Percentiles rank a stretch among this genome's conserved stretches.
Evolutionary conservation across 2,888 invertebrate species (phyloP).

Genomic region (Hipparchia sbordonii): DNA sequence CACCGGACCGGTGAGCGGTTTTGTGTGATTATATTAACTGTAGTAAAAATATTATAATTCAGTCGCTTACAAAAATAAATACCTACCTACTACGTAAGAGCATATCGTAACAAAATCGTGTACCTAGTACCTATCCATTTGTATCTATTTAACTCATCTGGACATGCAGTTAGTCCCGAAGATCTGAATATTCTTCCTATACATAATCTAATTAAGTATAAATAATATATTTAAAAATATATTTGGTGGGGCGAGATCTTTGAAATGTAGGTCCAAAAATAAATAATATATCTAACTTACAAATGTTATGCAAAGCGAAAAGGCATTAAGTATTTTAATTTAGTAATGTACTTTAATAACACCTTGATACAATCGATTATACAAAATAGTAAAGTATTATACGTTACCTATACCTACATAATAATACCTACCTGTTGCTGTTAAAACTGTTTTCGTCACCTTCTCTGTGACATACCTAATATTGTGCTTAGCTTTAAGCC

Average conservation of each 20-base stretch:
- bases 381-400: too few relatives aligned
- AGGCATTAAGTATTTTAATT: neutral
- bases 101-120: neutral
- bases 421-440: neutral
- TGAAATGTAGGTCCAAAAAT: conserved; percentile 5
- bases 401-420: neutral
- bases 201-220: neutral
- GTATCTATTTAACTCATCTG: neutral
- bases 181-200: conserved; percentile 2
- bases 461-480: neutral
- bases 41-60: neutral
- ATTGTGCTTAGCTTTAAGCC: neutral
- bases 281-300: neutral
- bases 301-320: neutral
- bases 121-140: neutral
- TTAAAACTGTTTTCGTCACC: neutral
- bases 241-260: neutral
- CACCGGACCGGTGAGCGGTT: neutral
- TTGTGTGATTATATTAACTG: neutral
- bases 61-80: neutral
- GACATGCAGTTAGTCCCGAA: neutral
- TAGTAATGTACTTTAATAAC: neutral
- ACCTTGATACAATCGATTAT: neutral
- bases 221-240: neutral
- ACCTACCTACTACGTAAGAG: neutral